phyloP scores from a whole-genome alignment of 1,140 invertebrate species.

The Drosophila nigrodunni region DNA sequence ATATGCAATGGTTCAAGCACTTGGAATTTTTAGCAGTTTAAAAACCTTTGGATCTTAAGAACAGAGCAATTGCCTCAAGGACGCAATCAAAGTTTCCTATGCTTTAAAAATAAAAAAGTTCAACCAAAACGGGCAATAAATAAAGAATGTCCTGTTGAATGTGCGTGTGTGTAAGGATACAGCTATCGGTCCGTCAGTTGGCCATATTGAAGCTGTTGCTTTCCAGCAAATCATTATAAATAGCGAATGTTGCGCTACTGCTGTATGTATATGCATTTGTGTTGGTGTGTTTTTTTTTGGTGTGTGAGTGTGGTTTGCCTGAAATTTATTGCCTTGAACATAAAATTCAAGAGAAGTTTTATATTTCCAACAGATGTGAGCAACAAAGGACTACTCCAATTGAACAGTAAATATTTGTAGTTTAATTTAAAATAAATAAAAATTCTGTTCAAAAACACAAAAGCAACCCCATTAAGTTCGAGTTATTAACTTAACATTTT shows the following conservation, averaged over 20 bases:
- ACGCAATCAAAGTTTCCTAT: conserved; percentile 64
- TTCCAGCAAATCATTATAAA: conserved; percentile 61
- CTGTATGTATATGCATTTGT: background rate
- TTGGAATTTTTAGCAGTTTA: too few relatives aligned
- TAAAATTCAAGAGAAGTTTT: conserved; percentile 66
- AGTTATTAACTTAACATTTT: conserved; percentile 18
- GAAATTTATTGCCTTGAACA: conserved; percentile 61
- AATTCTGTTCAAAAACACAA: background rate
- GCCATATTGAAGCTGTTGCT: conserved; percentile 70
- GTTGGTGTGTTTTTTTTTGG: too few relatives aligned
- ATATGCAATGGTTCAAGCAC: too few relatives aligned
- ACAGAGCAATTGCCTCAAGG: conserved; percentile 48
- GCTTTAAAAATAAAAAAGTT: conserved; percentile 31
- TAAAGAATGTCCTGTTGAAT: conserved; percentile 19
- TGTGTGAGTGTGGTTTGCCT: conserved; percentile 18
- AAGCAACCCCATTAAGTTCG: background rate
- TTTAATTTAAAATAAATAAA: background rate
- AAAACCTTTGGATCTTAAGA: background rate
- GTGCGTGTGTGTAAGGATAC: background rate
- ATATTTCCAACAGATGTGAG: conserved; percentile 45
- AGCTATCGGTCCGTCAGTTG: conserved; percentile 47
- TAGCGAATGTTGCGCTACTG: conserved; percentile 48
- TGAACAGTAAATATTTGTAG: background rate
- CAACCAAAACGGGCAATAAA: conserved; percentile 61
- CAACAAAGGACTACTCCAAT: background rate